Evolutionary conservation across 2,888 invertebrate species (phyloP).

Genomic region (Tyria jacobaeae): DNA sequence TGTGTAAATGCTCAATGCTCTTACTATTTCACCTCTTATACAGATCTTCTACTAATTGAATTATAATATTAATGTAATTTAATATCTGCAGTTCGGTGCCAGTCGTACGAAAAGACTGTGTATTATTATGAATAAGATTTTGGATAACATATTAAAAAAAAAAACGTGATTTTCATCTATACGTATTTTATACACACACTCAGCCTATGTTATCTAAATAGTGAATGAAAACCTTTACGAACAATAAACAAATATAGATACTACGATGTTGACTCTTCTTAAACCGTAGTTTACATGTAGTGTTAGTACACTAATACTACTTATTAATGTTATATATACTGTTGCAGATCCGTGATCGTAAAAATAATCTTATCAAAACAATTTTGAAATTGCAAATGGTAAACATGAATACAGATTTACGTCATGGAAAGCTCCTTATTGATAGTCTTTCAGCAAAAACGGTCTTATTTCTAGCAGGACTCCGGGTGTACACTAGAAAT

Average conservation of each 20-base stretch:
- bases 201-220: not conserved
- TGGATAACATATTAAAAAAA: too few relatives aligned
- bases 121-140: too few relatives aligned
- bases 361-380: slow-evolving; percentile 15
- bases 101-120: too few relatives aligned
- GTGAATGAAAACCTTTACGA: not conserved
- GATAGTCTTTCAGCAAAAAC: not conserved
- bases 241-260: not conserved
- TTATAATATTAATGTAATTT: too few relatives aligned
- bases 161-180: too few relatives aligned
- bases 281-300: not conserved
- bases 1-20: too few relatives aligned
- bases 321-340: not conserved
- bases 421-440: slow-evolving; percentile 9
- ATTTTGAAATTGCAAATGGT: slow-evolving; percentile 12
- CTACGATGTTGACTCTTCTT: not conserved
- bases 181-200: too few relatives aligned
- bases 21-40: too few relatives aligned
- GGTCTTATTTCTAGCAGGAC: too few relatives aligned
- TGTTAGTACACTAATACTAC: not conserved
- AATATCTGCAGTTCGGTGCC: too few relatives aligned
- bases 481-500: too few relatives aligned
- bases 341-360: slow-evolving; percentile 7
- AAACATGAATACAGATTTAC: slow-evolving; percentile 11
- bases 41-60: too few relatives aligned